phyloP scores from a whole-genome alignment of 2,797 vertebrate species.

The Cephalopachus bancanus region DNA sequence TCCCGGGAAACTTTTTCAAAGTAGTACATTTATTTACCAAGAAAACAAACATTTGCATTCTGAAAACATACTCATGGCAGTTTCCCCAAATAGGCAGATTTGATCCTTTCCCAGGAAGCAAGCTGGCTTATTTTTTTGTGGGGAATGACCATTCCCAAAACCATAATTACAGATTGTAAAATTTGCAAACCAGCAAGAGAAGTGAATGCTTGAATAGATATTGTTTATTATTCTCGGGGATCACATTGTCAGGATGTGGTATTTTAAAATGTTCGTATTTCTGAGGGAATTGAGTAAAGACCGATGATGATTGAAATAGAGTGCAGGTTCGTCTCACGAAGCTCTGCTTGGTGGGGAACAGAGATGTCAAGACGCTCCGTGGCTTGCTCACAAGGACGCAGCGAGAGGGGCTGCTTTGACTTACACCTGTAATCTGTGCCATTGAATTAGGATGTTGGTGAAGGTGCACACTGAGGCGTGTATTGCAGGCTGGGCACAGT shows the following conservation, averaged over 20 bases:
- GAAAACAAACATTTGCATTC: constrained; percentile 52
- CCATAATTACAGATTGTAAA: neutral
- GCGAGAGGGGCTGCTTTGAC: neutral
- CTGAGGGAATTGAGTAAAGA: constrained; percentile 26
- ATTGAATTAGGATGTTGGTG: neutral
- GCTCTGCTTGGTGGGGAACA: neutral
- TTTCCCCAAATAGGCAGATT: neutral
- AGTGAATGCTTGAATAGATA: neutral
- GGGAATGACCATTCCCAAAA: neutral
- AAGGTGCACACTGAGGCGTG: neutral
- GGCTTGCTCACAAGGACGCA: neutral
- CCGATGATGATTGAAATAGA: constrained; percentile 34
- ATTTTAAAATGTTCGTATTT: constrained; percentile 34
- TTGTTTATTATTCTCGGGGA: constrained; percentile 21
- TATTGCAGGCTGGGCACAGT: neutral
- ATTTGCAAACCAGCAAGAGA: neutral
- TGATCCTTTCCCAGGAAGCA: constrained; percentile 46
- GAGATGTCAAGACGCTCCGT: neutral
- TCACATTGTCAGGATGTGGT: constrained; percentile 46
- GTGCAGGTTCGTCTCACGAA: neutral
- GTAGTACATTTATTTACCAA: constrained; percentile 20
- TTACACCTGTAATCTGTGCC: neutral
- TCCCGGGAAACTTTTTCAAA: neutral
- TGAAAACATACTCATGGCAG: constrained; percentile 33
- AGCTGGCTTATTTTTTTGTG: neutral